phyloP scores from a whole-genome alignment of 2,113 vertebrate genomes.

The Rhombomys opimus region DNA sequence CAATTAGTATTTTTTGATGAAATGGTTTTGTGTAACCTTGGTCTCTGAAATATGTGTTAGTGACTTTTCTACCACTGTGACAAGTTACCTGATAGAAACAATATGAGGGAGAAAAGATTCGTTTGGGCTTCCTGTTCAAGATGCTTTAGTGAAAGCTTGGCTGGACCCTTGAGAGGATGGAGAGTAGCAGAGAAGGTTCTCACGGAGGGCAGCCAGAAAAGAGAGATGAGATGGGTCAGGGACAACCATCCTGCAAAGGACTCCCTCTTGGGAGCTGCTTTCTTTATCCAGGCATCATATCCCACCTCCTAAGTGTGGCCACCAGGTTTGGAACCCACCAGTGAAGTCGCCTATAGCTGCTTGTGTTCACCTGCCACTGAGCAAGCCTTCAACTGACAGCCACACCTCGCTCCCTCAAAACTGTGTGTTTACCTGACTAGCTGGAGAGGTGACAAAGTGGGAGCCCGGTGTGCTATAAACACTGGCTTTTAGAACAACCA shows the following conservation, averaged over 20 bases:
- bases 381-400: background rate
- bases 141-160: background rate
- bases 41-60: background rate
- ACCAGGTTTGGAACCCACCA: too few relatives aligned
- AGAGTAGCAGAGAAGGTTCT: background rate
- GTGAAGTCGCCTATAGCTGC: background rate
- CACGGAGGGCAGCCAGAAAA: background rate
- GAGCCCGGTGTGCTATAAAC: background rate
- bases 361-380: background rate
- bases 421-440: background rate
- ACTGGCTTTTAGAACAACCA: background rate
- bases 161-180: background rate
- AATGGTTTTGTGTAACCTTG: slow-evolving; percentile 2
- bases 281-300: background rate
- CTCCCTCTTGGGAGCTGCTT: background rate
- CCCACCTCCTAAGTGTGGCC: background rate
- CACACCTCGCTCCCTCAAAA: background rate
- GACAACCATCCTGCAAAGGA: background rate
- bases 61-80: background rate
- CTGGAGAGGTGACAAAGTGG: background rate
- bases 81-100: background rate
- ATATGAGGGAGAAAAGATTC: background rate
- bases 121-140: background rate
- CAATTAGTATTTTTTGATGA: background rate
- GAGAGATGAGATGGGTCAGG: background rate